Evolutionary conservation across 30 jellyfish, hydroid and myxozoan species (phyloP).

Genomic region (Cassiopea xamachana): DNA sequence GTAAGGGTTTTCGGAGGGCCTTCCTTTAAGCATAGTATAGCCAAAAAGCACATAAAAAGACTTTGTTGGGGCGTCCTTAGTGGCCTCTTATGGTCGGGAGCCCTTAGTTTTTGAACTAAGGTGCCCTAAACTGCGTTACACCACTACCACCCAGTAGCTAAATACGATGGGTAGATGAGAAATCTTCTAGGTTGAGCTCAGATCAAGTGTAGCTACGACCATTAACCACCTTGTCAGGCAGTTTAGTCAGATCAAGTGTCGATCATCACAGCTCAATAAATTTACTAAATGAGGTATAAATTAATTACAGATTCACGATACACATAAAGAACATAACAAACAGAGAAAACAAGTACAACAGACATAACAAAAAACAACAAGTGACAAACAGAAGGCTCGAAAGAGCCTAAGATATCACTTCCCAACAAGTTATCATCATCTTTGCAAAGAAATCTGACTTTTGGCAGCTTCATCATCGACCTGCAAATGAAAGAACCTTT

Average conservation of each 20-base stretch:
- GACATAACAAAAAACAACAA: neutral
- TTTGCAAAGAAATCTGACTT: slow-evolving; percentile 43
- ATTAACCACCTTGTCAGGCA: slow-evolving; percentile 26
- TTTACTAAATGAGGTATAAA: neutral
- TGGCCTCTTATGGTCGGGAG: too few species aligned
- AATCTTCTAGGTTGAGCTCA: slow-evolving; percentile 48
- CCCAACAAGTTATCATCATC: slow-evolving; percentile 46
- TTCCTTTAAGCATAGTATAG: too few species aligned
- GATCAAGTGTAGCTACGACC: slow-evolving; percentile 81
- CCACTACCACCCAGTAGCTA: too few species aligned
- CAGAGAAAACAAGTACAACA: neutral
- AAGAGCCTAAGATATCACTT: slow-evolving; percentile 31
- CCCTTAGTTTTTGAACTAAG: too few species aligned
- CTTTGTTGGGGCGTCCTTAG: too few species aligned
- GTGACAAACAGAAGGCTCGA: neutral
- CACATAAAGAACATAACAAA: neutral
- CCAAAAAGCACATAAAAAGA: too few species aligned
- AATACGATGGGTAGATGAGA: too few species aligned
- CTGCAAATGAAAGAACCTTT: slow-evolving; percentile 6
- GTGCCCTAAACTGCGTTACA: too few species aligned
- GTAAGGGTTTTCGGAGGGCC: too few species aligned
- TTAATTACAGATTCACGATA: too few species aligned
- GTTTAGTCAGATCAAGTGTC: slow-evolving; percentile 60
- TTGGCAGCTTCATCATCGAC: slow-evolving; percentile 65
- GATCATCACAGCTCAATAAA: slow-evolving; percentile 66